phyloP scores from a whole-genome alignment of 1,140 invertebrate species.

The Achatina immaculata region DNA sequence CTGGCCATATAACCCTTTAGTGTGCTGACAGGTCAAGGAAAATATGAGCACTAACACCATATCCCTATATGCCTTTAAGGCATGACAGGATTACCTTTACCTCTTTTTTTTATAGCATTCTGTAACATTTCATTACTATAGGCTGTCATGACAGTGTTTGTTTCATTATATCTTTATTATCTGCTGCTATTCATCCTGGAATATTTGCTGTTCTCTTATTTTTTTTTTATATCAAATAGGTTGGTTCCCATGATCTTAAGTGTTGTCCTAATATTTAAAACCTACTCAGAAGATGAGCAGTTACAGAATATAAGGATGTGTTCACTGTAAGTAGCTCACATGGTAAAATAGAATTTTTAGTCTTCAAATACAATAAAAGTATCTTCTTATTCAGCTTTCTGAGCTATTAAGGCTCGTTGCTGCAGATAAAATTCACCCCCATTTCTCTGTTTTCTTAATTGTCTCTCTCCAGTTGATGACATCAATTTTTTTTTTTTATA shows the following conservation, averaged over 20 bases:
- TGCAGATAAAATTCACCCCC: too few species aligned
- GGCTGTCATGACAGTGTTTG: background rate
- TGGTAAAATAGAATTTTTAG: background rate
- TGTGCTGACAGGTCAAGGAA: too few species aligned
- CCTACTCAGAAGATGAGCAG: background rate
- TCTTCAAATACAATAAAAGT: background rate
- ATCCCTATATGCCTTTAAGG: too few species aligned
- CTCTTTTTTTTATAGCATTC: background rate
- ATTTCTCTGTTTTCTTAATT: too few species aligned
- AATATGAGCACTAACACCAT: too few species aligned
- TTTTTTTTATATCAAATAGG: background rate
- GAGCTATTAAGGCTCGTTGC: too few species aligned
- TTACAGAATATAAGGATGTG: background rate
- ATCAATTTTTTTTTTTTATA: too few species aligned
- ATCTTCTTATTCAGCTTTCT: background rate
- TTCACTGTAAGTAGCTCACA: background rate
- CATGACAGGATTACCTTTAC: too few species aligned
- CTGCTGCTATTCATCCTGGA: background rate
- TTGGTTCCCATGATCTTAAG: conserved; percentile 7
- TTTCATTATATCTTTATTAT: background rate
- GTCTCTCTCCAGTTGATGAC: too few species aligned
- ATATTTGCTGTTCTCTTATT: background rate
- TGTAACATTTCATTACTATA: background rate
- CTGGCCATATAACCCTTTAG: too few species aligned
- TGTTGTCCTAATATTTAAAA: background rate